Evolutionary conservation across 2,797 vertebrate genomes (phyloP), one percentile per base, ranked within the genome.

Genomic region (Hypotaenidia okinawae): DNA sequence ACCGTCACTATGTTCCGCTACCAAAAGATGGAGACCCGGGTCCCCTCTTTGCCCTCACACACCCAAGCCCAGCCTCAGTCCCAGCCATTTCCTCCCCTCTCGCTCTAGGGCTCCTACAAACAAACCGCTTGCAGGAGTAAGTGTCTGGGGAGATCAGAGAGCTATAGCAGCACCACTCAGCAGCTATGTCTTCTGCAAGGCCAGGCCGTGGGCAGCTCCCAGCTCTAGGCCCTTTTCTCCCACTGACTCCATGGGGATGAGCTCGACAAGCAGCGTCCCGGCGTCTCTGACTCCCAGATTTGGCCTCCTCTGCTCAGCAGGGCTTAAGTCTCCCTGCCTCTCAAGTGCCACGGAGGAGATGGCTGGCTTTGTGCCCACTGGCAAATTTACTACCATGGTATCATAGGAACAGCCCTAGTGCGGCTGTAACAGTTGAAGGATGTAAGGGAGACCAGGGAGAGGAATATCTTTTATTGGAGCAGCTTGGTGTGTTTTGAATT

Each of bases 401-500:
- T 21, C 52, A 25, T 5, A 77, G 35, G 25, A 90, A 77, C 3
- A 74, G 54, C 18, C 57, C 35, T 33, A 79, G 4, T 61, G 84
- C 1, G 7, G 72, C 61, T 5, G 2, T n/a, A 89, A 67, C 23
- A 68, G 68, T 68, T n/a, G 39, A 90, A 90, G 78, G 63, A 79
- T 61, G 21, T 45, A 82, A 87, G 64, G 0, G 8, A 80, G 78
- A 83, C 32, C 24, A 51, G 1, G 14, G 77, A 94, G 90, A 82
- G 55, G 74, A 92, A 18, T 77, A 67, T 13, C 72, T 91, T 92
- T 75, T 93, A 70, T 87, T 85, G 72, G 78, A 94, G 87, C 33
- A 75, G 58, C 57, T 70, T 17, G 21, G 35, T 74, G 37, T 77
- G 61, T n/a, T 96, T 88, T 89, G 87, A 95, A 93, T 68, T 92